Evolutionary conservation across 1,140 invertebrate genomes (phyloP), one percentile per base, ranked within the genome.

Genomic region (Bombus superbus): DNA sequence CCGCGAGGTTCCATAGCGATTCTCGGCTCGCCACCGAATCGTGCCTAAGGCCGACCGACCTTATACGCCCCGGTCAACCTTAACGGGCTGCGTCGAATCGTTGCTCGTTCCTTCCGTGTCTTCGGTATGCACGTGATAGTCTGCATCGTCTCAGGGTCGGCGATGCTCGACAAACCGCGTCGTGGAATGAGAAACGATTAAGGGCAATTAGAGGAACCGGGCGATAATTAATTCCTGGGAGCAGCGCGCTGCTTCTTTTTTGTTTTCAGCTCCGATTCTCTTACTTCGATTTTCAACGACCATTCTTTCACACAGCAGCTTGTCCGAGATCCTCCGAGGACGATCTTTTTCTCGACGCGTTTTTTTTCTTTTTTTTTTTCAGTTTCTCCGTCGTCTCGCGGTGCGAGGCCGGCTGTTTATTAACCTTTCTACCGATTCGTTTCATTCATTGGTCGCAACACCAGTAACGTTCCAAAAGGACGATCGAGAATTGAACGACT

Each of bases 41-140:
- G 40, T 44, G 57, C 40, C 87, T 88, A 91, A 90, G 80, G 82
- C 84, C 86, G 86, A 53, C 47, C 81, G 81, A 88, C 84, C 91
- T 93, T 91, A 92, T 88, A 89, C 76, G 77, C 85, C 90, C 87
- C 74, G 91, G 86, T 89, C 82, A 74, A 84, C 83, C 89, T 90
- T 88, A 90, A 90, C 86, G 72, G 83, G 82, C 83, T 59, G 71
- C 64, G 62, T 89, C 72, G 72, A 74, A 68, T 78, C 42, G 74
- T 1, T 32, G 25, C n/a, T 75, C 66, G 73, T 66, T 78, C 57
- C 88, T 90, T 90, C 89, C 88, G 89, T 89, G 79, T 89, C 88
- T 86, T 89, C 88, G 81, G 68, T n/a, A 15, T 64, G 64, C 83
- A 73, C 85, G 83, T 86, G 87, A 91, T 85, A 78, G 35, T 35